Base-by-base conservation (phyloP, 2,888 invertebrate genomes). In the Mechanitis mazaeus region DNA sequence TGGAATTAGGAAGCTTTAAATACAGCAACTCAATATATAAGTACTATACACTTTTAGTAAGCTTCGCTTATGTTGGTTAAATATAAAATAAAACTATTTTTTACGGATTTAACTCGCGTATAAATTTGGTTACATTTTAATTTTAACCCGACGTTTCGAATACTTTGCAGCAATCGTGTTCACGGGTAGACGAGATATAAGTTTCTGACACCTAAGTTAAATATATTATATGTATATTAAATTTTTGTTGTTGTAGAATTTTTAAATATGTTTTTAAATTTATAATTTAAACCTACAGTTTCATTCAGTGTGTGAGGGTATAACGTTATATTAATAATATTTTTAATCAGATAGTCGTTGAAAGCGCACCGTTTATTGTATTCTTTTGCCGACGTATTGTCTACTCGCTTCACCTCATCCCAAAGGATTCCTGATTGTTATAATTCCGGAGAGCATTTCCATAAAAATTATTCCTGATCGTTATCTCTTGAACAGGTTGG, bases 401-500 rank as follows among this genome's bases (percentile, higher is more conserved):
- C 90, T 90, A 83, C 85, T 76, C 84, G 83, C 81, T 83, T 81
- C 85, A 79, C 76, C 83, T 81, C 84, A 83, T 86, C 87, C 84
- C 86, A 85, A 88, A 87, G 87, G 87, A 86, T 84, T 85, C 78
- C 80, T 83, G 81, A 84, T 87, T 80, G 80, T 87, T 87, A 88
- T 85, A 87, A 89, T 90, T 87, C 87, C 87, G 83, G 81, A 76
- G 77, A 85, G 80, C 80, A 87, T 89, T 90, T 87, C 87, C 87
- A 90, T 89, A 89, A 89, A 89, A 89, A 89, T 88, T 75, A 82
- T 85, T 85, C 79, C 74, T 72, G 89, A 89, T 89, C 83, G 82
- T 87, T 89, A 89, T 89, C 89, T 75, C 74, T 76, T 81, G 86
- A 87, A 85, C 89, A 90, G 90, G 89, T 90, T 88, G 85, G 83